Evolutionary conservation across 2,113 vertebrate genomes (phyloP).

Genomic region (Vimba vimba): DNA sequence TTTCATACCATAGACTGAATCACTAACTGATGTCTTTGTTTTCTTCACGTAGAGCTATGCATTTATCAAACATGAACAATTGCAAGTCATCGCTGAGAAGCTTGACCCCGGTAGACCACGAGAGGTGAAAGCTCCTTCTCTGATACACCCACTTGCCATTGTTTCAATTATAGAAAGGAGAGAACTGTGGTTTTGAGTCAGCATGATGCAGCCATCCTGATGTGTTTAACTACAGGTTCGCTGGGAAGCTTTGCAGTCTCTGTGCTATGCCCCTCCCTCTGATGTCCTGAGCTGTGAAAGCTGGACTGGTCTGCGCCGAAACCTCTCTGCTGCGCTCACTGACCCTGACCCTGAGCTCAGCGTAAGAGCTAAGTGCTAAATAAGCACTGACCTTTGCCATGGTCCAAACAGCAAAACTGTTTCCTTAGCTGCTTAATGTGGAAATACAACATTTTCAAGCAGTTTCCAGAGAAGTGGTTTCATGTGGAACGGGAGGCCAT

Average conservation of each 20-base stretch:
- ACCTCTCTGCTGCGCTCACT: conserved; percentile 78
- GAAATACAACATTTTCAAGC: conserved; percentile 5
- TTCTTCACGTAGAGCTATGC: conserved; percentile 85
- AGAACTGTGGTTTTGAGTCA: neutral
- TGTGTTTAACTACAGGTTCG: conserved; percentile 77
- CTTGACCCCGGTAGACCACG: conserved; percentile 86
- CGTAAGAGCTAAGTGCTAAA: conserved; percentile 75
- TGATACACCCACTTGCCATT: neutral
- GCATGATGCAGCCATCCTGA: too few relatives aligned
- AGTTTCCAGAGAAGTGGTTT: neutral
- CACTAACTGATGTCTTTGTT: conserved; percentile 6
- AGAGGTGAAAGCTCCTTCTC: conserved; percentile 77
- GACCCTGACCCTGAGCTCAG: conserved; percentile 85
- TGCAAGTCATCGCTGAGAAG: conserved; percentile 86
- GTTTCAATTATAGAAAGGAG: neutral
- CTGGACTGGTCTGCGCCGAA: conserved; percentile 84
- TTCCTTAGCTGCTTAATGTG: conserved; percentile 1
- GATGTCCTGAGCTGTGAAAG: conserved; percentile 90
- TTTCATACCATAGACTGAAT: neutral
- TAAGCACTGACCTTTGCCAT: neutral
- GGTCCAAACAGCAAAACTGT: neutral
- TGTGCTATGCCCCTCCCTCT: conserved; percentile 86
- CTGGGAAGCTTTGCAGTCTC: conserved; percentile 83
- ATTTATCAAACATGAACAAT: conserved; percentile 92
- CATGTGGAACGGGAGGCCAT: neutral